phyloP scores from a whole-genome alignment of 2,113 vertebrate species.

The Notothenia rossii region DNA sequence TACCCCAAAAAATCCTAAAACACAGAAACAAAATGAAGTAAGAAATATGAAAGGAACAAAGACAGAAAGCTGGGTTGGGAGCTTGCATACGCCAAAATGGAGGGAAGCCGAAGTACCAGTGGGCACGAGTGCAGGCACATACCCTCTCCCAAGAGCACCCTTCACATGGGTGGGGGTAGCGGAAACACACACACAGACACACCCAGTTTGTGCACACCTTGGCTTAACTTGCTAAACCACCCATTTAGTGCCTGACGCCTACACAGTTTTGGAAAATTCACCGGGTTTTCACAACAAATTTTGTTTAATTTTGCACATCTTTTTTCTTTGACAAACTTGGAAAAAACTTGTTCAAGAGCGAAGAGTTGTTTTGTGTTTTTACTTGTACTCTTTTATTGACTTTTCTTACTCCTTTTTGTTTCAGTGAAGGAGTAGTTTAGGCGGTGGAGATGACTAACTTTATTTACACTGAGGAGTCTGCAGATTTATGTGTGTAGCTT shows the following conservation, averaged over 20 bases:
- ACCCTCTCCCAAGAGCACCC: slow-evolving; percentile 60
- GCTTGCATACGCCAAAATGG: neutral
- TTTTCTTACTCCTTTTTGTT: slow-evolving; percentile 35
- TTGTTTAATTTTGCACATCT: slow-evolving; percentile 12
- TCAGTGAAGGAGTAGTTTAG: slow-evolving; percentile 11
- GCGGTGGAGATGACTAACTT: slow-evolving; percentile 25
- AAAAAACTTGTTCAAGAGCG: neutral
- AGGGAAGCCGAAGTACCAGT: slow-evolving; percentile 31
- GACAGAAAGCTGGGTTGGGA: neutral
- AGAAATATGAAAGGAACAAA: slow-evolving; percentile 16
- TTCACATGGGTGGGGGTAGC: slow-evolving; percentile 64
- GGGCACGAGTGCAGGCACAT: slow-evolving; percentile 56
- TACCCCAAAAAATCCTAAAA: slow-evolving; percentile 21
- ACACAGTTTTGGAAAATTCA: slow-evolving; percentile 45
- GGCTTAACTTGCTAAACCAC: slow-evolving; percentile 71
- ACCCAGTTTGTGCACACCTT: slow-evolving; percentile 78
- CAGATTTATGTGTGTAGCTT: slow-evolving; percentile 43
- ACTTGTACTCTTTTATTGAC: neutral
- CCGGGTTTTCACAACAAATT: slow-evolving; percentile 35
- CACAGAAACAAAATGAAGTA: slow-evolving; percentile 1
- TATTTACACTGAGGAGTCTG: slow-evolving; percentile 38
- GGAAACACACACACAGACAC: slow-evolving; percentile 69
- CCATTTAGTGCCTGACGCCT: slow-evolving; percentile 66
- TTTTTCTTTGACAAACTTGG: neutral
- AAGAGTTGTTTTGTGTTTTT: neutral